phyloP scores from a whole-genome alignment of 2,888 invertebrate genomes.

The Aspidiotus destructor region DNA sequence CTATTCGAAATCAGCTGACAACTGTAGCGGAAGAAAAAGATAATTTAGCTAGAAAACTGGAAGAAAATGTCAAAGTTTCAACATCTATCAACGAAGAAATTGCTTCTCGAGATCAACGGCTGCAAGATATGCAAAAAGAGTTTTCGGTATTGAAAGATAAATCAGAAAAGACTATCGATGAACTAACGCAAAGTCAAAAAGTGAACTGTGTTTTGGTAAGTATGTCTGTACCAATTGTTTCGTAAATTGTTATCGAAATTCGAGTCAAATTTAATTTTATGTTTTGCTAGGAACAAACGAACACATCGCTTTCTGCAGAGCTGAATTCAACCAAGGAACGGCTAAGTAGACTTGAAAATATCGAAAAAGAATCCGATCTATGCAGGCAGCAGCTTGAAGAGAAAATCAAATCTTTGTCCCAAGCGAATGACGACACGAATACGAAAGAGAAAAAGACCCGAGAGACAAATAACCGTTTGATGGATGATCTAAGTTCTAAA shows the following conservation, averaged over 20 bases:
- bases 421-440: conserved; percentile 6
- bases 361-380: neutral
- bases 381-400: neutral
- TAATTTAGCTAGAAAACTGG: neutral
- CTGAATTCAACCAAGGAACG: conserved; percentile 1
- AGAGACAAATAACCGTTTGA: neutral
- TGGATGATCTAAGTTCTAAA: neutral
- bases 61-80: neutral
- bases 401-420: neutral
- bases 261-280: neutral
- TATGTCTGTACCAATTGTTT: neutral
- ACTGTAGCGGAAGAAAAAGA: neutral
- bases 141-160: conserved; percentile 8
- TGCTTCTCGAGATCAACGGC: neutral
- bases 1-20: neutral
- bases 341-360: conserved; percentile 14
- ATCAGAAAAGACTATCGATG: neutral
- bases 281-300: neutral
- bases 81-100: neutral
- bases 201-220: conserved; percentile 20
- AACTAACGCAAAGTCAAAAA: conserved; percentile 10
- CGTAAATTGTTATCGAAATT: neutral
- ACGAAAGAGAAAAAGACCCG: conserved; percentile 5
- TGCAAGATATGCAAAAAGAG: conserved; percentile 1
- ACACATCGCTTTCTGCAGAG: neutral